A percentile compares a stretch with the other conserved stretches of the same genome.
Evolutionary conservation across 2,113 vertebrate species (phyloP).

Genomic region (Cephalopterus ornatus): DNA sequence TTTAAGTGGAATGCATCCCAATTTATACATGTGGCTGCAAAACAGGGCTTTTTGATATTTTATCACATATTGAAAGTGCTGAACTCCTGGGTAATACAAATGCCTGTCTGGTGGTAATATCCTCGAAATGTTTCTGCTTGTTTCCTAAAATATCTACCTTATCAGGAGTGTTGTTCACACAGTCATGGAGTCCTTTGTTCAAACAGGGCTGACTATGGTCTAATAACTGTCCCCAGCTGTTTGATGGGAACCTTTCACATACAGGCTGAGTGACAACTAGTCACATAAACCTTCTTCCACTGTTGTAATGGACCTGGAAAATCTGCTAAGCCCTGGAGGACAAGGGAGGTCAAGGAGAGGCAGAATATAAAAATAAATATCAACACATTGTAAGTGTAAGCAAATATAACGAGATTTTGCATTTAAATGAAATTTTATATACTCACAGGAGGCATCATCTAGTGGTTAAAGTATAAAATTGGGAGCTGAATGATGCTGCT

Average conservation of each 20-base stretch:
- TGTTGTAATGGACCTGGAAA: background rate
- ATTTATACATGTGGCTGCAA: background rate
- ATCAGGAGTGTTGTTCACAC: background rate
- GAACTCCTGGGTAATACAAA: background rate
- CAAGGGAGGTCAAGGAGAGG: background rate
- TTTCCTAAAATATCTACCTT: background rate
- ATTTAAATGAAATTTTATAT: slow-evolving; percentile 26
- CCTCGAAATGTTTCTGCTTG: background rate
- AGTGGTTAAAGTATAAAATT: background rate
- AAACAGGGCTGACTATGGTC: background rate
- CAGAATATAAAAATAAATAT: slow-evolving; percentile 14
- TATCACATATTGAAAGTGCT: background rate
- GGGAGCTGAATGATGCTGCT: background rate
- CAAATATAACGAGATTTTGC: slow-evolving; percentile 1
- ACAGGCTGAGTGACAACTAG: background rate
- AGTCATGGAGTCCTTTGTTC: background rate
- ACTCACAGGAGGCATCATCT: background rate
- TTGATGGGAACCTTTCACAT: background rate
- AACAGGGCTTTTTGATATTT: background rate
- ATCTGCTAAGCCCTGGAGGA: background rate
- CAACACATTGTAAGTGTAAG: background rate
- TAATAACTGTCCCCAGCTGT: background rate
- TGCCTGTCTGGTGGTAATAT: background rate
- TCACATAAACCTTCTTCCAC: background rate
- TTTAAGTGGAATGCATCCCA: background rate